A percentile compares a stretch with the other conserved stretches of the same genome.
Evolutionary conservation across 2,888 invertebrate genomes (phyloP).

Genomic region (Adineta ricciae): DNA sequence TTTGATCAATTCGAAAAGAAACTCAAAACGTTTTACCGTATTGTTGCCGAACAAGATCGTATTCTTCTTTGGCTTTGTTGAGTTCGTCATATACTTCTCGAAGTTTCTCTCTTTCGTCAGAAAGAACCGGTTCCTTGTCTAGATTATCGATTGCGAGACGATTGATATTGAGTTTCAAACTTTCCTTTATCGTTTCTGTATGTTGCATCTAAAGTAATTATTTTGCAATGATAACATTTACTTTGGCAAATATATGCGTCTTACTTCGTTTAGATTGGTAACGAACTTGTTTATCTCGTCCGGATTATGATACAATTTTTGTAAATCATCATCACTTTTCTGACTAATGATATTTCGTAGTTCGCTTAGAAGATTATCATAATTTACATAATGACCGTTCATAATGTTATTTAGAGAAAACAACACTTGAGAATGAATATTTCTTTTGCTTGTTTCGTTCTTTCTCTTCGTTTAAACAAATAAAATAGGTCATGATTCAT

Average conservation of each 20-base stretch:
- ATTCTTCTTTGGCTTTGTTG: background rate
- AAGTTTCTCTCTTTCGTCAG: background rate
- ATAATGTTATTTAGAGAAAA: background rate
- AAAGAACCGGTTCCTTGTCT: background rate
- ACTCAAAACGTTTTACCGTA: background rate
- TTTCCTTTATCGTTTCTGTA: background rate
- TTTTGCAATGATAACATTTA: background rate
- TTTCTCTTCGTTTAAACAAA: background rate
- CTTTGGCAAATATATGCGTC: background rate
- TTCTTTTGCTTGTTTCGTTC: background rate
- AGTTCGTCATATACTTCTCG: background rate
- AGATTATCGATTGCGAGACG: background rate
- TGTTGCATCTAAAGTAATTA: background rate
- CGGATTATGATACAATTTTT: background rate
- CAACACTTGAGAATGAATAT: background rate
- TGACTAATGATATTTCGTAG: background rate
- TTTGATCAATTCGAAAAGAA: no score
- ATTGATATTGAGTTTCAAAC: background rate
- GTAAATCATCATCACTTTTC: background rate
- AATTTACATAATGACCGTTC: background rate
- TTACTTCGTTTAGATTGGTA: background rate
- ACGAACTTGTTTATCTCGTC: background rate
- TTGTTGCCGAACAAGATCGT: background rate
- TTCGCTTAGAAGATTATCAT: background rate
- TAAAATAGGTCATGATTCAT: slow-evolving; percentile 8